phyloP scores from a whole-genome alignment of 2,113 vertebrate genomes.

The Calypte anna region DNA sequence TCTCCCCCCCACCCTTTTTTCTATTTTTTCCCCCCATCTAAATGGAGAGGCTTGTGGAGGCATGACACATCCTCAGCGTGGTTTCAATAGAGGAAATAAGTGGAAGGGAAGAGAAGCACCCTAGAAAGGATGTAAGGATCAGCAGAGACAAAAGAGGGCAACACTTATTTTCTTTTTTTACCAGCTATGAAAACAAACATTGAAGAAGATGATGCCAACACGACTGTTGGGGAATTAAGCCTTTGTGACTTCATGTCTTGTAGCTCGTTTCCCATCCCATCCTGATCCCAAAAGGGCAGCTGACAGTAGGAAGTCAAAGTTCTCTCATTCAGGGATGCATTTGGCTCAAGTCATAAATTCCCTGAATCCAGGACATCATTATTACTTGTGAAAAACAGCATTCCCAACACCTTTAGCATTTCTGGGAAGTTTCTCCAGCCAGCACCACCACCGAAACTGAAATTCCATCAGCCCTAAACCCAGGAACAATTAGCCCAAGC shows the following conservation, averaged over 20 bases:
- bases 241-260: not conserved
- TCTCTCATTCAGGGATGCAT: not conserved
- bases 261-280: not conserved
- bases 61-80: not conserved
- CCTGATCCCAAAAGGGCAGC: not conserved
- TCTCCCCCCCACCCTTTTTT: not conserved
- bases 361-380: not conserved
- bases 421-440: not conserved
- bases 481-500: conserved; percentile 41
- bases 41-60: not conserved
- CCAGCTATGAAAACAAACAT: conserved; percentile 4
- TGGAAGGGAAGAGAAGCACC: not conserved
- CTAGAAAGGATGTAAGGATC: not conserved
- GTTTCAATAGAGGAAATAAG: not conserved
- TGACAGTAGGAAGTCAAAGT: not conserved
- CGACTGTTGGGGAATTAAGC: not conserved
- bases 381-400: not conserved
- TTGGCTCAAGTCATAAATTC: not conserved
- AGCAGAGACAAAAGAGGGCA: conserved; percentile 17
- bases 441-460: not conserved
- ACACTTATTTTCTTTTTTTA: not conserved
- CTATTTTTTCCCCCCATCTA: not conserved
- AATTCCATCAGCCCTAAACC: not conserved
- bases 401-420: not conserved
- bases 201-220: not conserved